Base-by-base conservation (phyloP, 2,797 vertebrate species). In the Onychomys leucogaster region DNA sequence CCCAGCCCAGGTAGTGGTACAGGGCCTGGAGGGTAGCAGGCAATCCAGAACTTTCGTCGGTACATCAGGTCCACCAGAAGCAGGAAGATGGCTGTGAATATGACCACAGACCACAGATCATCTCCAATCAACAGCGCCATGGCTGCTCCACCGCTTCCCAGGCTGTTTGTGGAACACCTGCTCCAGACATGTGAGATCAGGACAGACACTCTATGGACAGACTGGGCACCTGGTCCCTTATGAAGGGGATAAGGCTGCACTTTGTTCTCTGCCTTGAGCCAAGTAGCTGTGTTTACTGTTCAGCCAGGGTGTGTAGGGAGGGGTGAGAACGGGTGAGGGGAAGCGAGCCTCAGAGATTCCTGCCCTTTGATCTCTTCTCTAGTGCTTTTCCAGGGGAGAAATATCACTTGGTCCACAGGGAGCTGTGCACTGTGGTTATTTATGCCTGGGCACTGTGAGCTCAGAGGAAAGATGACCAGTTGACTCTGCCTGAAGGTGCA, bases 61-160 rank as follows among this genome's bases (percentile, higher is more conserved):
- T 98, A 98, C 97, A 97, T 97, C 87, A 98, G 96, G 93, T 98
- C 98, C 65, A 98, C 14, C 61, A 98, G 25, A 17, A 99, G 89
- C 90, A 89, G 9, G 86, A 98, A 98, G 59, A 97, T 27, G 2
- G 78, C 29, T 8, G 98, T 29, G 13, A 96, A 97, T 67, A 98
- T 0, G 34, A 65, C 98, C 90, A 98, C 17, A 0, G 90, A 0
- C 21, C 90, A 87, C 63, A 98, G 61, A 0, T 27, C 86, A 5
- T 61, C 97, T 87, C 94, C 97, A 0, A 8, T 43, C 84, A 96
- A 81, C 55, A 97, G 89, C 2, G n/a, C 96, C 97, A 97, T 97
- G 78, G 86, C 32, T 52, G 75, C 63, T 43, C 17, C 34, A 7
- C 34, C 82, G 34, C 46, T 52, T 16, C 6, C 49, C 11, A 2